phyloP scores from a whole-genome alignment of 2,113 vertebrate species.

The Mobula hypostoma region DNA sequence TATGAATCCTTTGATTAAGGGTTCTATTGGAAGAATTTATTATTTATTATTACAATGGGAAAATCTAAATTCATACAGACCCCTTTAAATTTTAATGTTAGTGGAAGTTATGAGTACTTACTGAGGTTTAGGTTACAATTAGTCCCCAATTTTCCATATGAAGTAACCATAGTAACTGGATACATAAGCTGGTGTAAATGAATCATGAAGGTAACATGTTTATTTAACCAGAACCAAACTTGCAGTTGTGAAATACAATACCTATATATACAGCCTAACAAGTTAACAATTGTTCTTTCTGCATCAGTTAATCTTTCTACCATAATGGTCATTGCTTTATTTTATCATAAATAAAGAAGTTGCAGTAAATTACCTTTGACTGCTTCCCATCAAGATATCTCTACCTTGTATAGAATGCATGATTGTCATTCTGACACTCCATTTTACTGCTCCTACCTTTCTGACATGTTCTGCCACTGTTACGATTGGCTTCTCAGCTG shows the following conservation, averaged over 20 bases:
- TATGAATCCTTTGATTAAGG: too few relatives aligned
- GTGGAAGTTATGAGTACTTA: background rate
- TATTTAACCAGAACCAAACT: conserved; percentile 14
- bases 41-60: too few relatives aligned
- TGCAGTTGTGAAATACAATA: conserved; percentile 8
- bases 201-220: conserved; percentile 42
- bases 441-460: conserved; percentile 24
- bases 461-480: conserved; percentile 13
- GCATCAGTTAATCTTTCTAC: background rate
- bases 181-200: conserved; percentile 55
- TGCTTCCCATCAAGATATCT: background rate
- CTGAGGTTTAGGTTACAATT: conserved; percentile 57
- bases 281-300: background rate
- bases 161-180: conserved; percentile 53
- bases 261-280: background rate
- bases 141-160: conserved; percentile 53
- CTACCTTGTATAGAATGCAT: background rate
- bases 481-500: background rate
- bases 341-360: background rate
- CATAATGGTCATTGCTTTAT: background rate
- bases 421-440: background rate
- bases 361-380: background rate
- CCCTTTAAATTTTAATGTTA: background rate
- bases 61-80: background rate
- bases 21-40: too few relatives aligned